Percentiles rank a stretch among this genome's conserved stretches.
Conservation (phyloP, 1,140 invertebrate species). For the Drosophila tani region DNA sequence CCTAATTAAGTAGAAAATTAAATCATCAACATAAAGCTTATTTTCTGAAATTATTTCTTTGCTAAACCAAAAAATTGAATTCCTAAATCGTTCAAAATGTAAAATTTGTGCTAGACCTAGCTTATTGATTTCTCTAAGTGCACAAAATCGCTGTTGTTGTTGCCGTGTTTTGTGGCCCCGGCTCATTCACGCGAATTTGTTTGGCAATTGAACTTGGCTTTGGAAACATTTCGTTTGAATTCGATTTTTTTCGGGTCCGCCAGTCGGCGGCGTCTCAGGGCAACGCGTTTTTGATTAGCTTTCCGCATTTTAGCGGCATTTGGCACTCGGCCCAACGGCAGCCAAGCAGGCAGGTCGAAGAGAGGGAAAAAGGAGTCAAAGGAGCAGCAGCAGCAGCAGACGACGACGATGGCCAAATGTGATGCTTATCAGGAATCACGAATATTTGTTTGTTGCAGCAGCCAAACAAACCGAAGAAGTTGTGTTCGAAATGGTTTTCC, state of each 20-base stretch:
- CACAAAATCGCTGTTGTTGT: conserved; percentile 22
- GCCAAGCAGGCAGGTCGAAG: background rate
- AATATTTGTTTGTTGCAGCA: conserved; percentile 78
- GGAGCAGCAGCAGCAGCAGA: conserved; percentile 40
- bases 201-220: conserved; percentile 84
- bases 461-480: conserved; percentile 76
- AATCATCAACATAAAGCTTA: no score
- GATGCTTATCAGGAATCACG: conserved; percentile 85
- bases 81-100: no score
- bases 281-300: conserved; percentile 85
- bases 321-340: conserved; percentile 48
- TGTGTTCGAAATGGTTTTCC: conserved; percentile 64
- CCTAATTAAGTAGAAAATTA: no score
- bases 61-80: no score
- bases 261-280: conserved; percentile 46
- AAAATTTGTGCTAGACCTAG: no score
- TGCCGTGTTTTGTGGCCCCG: conserved; percentile 44
- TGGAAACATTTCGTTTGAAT: conserved; percentile 75
- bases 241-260: conserved; percentile 57
- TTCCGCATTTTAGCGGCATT: conserved; percentile 81
- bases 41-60: no score
- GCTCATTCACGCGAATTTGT: conserved; percentile 82
- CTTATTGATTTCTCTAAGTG: conserved; percentile 10
- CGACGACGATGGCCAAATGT: conserved; percentile 55
- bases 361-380: conserved; percentile 40